These are phyloP conservation scores for Rutilus rutilus DNA, from an alignment of 2,113 vertebrate genomes.

Conservation along the genomic window DNA sequence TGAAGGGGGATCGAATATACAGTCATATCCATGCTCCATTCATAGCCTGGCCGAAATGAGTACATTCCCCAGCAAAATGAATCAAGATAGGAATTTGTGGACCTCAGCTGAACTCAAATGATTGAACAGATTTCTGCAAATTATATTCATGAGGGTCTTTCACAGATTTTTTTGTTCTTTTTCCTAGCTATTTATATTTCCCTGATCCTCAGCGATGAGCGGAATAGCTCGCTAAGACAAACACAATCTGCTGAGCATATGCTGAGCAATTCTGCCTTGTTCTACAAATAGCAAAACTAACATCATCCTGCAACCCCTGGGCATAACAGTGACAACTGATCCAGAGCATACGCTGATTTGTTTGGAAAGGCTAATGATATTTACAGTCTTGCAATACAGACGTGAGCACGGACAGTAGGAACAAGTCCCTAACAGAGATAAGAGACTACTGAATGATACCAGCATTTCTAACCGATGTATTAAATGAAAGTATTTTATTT, in stretches of 20 bases:
- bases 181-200: conserved; percentile 20
- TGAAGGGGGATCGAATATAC: too few relatives aligned
- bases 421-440: background rate
- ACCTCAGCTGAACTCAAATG: background rate
- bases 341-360: conserved; percentile 36
- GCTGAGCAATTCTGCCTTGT: conserved; percentile 33
- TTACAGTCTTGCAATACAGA: conserved; percentile 10
- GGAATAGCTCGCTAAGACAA: conserved; percentile 12
- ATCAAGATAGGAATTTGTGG: background rate
- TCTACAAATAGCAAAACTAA: background rate
- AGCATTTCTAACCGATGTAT: background rate
- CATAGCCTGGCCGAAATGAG: background rate
- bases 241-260: conserved; percentile 48
- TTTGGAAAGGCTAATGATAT: conserved; percentile 40
- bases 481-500: background rate
- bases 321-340: conserved; percentile 27
- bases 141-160: conserved; percentile 11
- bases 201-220: conserved; percentile 17
- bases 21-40: background rate
- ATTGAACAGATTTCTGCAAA: conserved; percentile 4
- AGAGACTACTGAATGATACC: background rate
- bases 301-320: conserved; percentile 7
- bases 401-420: background rate
- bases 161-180: background rate
- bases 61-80: background rate